Evolutionary conservation across 2,113 vertebrate genomes (phyloP), one percentile per base, ranked within the genome.

Genomic region (Acrocephalus kingi): DNA sequence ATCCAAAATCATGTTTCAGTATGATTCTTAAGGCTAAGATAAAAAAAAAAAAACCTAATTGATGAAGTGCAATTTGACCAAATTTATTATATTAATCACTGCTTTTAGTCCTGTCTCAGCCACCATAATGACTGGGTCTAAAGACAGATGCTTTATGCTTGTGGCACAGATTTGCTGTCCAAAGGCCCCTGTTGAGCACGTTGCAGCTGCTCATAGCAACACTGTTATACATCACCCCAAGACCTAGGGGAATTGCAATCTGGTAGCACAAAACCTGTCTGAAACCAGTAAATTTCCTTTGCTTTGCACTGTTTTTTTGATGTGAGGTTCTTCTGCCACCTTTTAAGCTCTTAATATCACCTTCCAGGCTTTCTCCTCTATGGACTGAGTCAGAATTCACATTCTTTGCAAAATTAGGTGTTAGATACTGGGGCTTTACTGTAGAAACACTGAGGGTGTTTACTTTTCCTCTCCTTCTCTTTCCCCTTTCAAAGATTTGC

Each of bases 181-280:
- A 71, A 84, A 74, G 27, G 24, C 15, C 51, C 7, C 5, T 18
- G 8, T 10, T 72, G 20, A 37, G 45, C 27, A 13, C 1, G 0
- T n/a, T 67, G 13, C 21, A 77, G 43, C 4, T 39, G 39, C 16
- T 19, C 39, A 31, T 13, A 30, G 4, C 10, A 89, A 18, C 15
- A 8, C 33, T 46, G 25, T 20, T 21, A 15, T 3, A 13, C 0
- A 2, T 45, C 2, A 0, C 5, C 39, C 11, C 54, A 59, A 35
- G 7, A 19, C 15, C 41, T 1, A 0, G 10, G n/a, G 3, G 5
- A 51, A 45, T 48, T 58, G 4, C 6, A 58, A 14, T 51, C 17
- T 84, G n/a, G 61, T 41, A 7, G 48, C 3, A 4, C 6, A 61
- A 72, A 87, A n/a, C 1, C 7, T 84, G 10, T 18, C 24, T 4